Percentiles rank a stretch among this genome's conserved stretches.
Conservation (phyloP, 2,113 vertebrate genomes). For the Bubo bubo region DNA sequence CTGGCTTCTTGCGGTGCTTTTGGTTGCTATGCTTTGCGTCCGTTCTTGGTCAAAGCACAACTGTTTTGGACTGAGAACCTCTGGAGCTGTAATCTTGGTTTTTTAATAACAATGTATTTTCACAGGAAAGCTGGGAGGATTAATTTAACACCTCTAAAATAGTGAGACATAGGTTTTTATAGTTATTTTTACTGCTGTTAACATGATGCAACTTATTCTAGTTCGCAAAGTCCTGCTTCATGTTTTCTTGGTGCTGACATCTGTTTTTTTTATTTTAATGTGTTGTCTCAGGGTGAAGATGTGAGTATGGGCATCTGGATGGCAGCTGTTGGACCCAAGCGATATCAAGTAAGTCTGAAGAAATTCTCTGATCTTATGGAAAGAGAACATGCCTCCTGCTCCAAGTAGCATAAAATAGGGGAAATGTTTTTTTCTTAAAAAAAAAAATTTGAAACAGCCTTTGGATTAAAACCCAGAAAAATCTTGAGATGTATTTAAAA, state of each 20-base stretch:
- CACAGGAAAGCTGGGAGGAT: neutral
- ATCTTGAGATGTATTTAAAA: neutral
- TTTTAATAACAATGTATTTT: neutral
- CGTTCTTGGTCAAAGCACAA: neutral
- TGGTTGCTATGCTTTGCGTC: neutral
- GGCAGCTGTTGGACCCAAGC: slow-evolving; percentile 91
- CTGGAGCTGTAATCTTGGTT: neutral
- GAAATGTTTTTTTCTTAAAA: neutral
- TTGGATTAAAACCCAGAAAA: neutral
- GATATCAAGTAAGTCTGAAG: slow-evolving; percentile 79
- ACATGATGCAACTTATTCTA: neutral
- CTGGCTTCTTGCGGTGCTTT: neutral
- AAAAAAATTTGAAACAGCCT: neutral
- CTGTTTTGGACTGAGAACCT: neutral
- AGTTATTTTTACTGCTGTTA: neutral
- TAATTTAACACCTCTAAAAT: neutral
- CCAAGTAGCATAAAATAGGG: neutral
- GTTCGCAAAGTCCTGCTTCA: neutral
- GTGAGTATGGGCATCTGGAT: slow-evolving; percentile 99
- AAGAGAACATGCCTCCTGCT: neutral
- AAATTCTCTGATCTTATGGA: neutral
- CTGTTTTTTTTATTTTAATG: neutral
- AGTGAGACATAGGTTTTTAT: neutral
- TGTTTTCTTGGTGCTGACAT: neutral
- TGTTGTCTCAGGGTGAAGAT: slow-evolving; percentile 87